Evolutionary conservation across 2,797 vertebrate genomes (phyloP), one percentile per base, ranked within the genome.

Genomic region (Lithobates pipiens): DNA sequence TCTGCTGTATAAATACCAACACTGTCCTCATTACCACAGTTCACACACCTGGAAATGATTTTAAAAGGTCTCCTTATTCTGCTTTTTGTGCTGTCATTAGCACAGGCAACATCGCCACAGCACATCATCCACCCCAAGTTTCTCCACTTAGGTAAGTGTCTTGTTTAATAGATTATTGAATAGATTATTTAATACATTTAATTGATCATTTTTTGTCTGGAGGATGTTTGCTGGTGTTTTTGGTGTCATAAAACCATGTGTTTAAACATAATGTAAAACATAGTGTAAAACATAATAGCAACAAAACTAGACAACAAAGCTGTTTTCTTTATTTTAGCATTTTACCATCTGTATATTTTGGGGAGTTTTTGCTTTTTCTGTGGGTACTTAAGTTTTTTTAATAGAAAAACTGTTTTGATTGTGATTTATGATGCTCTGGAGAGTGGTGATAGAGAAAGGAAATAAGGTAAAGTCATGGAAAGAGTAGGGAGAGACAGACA

Each of bases 51-150:
- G 89, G 93, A 90, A 89, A 93, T 89, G 92, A 92, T 91, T 91
- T 88, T 89, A 89, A 73, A 89, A 89, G 90, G 90, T 87, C 88
- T 88, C 79, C 89, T 95, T 90, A 88, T 93, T 85, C 81, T 93
- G 89, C 89, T 91, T 87, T 89, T 93, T 89, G 90, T 88, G 0
- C 85, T 93, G 34, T 90, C 90, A 68, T 89, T 93, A 88, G 92
- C 10, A 34, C 63, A 44, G 74, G 81, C 90, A 13, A 91, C 93
- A 84, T 88, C 85, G 6, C 88, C 93, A 0, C 92, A 86, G 46
- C 88, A 6, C 27, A 92, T 92, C 61, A 90, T 85, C 44, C 93
- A 93, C 85, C 92, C 94, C 88, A 95, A 95, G 91, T 89, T 94
- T 85, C 92, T 94, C 54, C 92, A 91, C 34, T 88, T 93, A 67